Base-by-base conservation (phyloP, 2,888 invertebrate species). In the Endomychus coccineus region DNA sequence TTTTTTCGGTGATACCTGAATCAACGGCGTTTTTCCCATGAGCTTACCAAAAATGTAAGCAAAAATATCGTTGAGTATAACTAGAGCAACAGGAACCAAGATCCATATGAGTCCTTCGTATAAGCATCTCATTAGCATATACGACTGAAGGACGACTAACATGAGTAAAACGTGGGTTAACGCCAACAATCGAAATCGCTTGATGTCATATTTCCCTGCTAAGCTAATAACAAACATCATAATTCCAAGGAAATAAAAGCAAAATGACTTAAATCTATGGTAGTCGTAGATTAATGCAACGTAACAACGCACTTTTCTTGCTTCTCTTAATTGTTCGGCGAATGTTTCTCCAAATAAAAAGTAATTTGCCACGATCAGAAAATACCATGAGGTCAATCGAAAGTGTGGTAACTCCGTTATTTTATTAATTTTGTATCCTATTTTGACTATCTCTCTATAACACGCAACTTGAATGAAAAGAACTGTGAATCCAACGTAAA, bases 11-110 rank as follows among this genome's bases (percentile, higher is more conserved):
- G 97, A 97, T 32, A 98, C 73, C 66, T 96, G 85, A 63, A 98
- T 99, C 42, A 99, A 77, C 1, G 97, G 98, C 1, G 98, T 99
- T 64, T 85, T 87, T 25, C 98, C 98, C 66, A 94, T 95, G 77
- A 96, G 90, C 73, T 95, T 95, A 4, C 98, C 98, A 71, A 96
- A 98, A 61, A 98, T 80, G 64, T 98, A 99, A 0, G 98, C 97
- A 89, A 95, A 95, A 44, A 98, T 91, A 69, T 99, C 98, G 68
- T 99, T 99, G 68, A 92, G 87, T 40, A 96, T 91, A 49, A 99
- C 95, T 88, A 97, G 92, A 11, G 92, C 91, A 0, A 96, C 90
- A 4, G 97, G 96, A 40, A 97, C 87, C 59, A 97, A 85, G 65
- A 97, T 90, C 97, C 96, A 82, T 60, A 82, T 80, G 15, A 81